Evolutionary conservation across 2,797 vertebrate genomes (phyloP), one percentile per base, ranked within the genome.

Genomic region (Alcedo quadribrachys): DNA sequence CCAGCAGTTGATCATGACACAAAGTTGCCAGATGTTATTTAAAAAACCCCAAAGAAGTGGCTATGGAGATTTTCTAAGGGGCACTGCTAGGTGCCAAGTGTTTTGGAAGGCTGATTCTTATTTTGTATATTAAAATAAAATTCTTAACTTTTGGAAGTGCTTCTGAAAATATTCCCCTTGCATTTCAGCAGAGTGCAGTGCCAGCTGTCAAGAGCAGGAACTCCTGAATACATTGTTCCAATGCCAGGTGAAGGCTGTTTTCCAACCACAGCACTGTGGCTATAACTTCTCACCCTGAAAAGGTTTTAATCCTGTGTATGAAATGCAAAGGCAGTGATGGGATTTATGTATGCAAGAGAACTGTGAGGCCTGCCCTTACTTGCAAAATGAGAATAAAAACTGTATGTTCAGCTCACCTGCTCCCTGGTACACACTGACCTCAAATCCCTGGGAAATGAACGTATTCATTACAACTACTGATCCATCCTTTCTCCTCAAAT

Each of bases 231-330:
- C 85, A 18, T 87, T 95, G 76, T 91, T 42, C 55, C 58, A 40
- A 6, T 50, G 78, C 91, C 95, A 92, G 80, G 40, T 74, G 76
- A 85, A 89, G 58, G 78, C 25, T 90, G 51, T 79, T 92, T 94
- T 92, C 71, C 92, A 87, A n/a, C 54, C 17, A 16, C n/a, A 55
- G 83, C 43, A 32, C 35, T 93, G 62, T 89, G 62, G 40, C 84
- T 94, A 53, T 66, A 78, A 33, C 37, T 78, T 94, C 79, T 89
- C 88, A 75, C 90, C 88, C 89, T 83, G 66, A 67, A 42, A 82
- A 83, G 65, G 76, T 85, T 93, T 91, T 90, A 94, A 90, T 94
- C 84, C 84, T 11, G n/a, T 20, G 27, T 82, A 69, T 35, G 83
- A 90, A 90, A n/a, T 82, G 62, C 90, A 81, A 4, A 81, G 50